phyloP scores from a whole-genome alignment of 1,140 invertebrate genomes.

The Eupristina koningsbergeri region DNA sequence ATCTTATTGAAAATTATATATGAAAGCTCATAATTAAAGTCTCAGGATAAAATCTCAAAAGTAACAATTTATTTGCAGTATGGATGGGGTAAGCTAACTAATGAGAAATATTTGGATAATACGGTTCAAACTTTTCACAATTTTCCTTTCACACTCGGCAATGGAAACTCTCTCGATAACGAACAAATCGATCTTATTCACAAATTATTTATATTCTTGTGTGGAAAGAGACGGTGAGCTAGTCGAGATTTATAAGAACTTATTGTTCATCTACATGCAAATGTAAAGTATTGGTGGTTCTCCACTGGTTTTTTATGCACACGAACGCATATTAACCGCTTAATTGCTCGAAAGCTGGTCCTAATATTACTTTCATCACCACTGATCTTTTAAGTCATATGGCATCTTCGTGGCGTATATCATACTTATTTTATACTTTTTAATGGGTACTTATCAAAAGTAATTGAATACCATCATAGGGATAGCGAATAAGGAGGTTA shows the following conservation, averaged over 20 bases:
- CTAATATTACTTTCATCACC: background rate
- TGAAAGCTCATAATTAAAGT: background rate
- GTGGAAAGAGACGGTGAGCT: background rate
- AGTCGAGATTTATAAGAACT: background rate
- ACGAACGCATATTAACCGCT: background rate
- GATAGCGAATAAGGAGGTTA: no score
- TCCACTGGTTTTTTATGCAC: background rate
- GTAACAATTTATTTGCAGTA: background rate
- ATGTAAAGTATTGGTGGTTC: conserved; percentile 11
- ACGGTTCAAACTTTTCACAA: background rate
- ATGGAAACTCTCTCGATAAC: background rate
- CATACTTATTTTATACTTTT: no score
- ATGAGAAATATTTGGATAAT: no score
- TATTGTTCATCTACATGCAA: conserved; percentile 55
- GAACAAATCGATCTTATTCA: conserved; percentile 19
- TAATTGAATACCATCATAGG: no score
- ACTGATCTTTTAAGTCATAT: background rate
- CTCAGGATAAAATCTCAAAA: background rate
- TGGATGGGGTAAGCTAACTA: no score
- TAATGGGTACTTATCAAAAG: no score
- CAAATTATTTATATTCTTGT: conserved; percentile 45
- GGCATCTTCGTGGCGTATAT: no score
- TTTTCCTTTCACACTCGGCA: background rate
- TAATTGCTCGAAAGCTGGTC: conserved; percentile 20
- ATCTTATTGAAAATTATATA: no score